Base-by-base conservation (phyloP, 30 jellyfish, hydroid and myxozoan genomes). In the Hydractinia echinata region DNA sequence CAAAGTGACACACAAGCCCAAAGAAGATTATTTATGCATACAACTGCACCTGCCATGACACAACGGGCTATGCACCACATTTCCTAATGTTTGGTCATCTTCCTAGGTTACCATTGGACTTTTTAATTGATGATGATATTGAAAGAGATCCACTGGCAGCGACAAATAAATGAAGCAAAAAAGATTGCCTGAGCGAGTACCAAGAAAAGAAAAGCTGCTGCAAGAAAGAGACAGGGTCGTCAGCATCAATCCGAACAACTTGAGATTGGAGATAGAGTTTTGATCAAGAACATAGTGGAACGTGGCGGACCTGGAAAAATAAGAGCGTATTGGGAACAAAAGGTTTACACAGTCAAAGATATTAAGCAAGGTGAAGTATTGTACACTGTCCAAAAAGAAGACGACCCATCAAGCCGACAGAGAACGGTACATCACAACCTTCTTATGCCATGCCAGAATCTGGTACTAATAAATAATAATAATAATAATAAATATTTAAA, bases 41-140 rank as follows among this genome's bases (percentile, higher is more conserved):
- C 58, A 85, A 77, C 51, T 20, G 85, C 87, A 18, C 85, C 5
- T 53, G 81, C 62, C 85, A 79, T 56, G 85, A 72, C 13, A 54
- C 82, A 9, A 78, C 95, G 13, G 89, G 85, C 51, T 85, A 6
- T 67, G 55, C 89, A 5, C 95, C 89, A 49, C 53, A 44, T 76
- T 85, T 50, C 79, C 67, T 78, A 14, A 76, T 79, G 10, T 85
- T 78, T 61, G 85, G 95, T 4, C 58, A 82, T 9, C 44, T 8
- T 3, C 89, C 85, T 5, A 55, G 73, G 15, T 49, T 85, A 85
- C 89, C 76, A 5, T 30, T 84, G 16, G 84, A 76, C 72, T 66
- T 77, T 44, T 53, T 51, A 20, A 76, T 84, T 4, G 81, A 51
- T 7, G 16, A 21, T 14, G n/a, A 76, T 30, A 30, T 0, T 30